Evolutionary conservation across 2,888 invertebrate genomes (phyloP).

Genomic region (Pammene aurita): DNA sequence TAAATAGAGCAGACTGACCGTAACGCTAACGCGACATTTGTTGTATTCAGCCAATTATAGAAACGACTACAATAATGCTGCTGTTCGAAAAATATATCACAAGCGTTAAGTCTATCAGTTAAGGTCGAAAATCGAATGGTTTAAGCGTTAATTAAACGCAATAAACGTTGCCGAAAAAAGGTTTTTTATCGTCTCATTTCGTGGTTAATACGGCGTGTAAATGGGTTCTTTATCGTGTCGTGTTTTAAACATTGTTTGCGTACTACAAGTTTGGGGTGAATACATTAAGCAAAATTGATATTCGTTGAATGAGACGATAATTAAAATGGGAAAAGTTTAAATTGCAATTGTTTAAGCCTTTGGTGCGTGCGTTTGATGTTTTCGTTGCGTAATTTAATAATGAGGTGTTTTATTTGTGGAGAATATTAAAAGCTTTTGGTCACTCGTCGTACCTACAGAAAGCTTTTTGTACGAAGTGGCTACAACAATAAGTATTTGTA

Average conservation of each 20-base stretch:
- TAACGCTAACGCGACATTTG: slow-evolving; percentile 75
- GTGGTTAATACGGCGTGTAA: slow-evolving; percentile 79
- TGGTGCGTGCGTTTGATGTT: slow-evolving; percentile 32
- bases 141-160: slow-evolving; percentile 42
- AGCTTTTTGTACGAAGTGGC: too few relatives aligned
- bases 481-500: too few relatives aligned
- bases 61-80: slow-evolving; percentile 45
- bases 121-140: slow-evolving; percentile 49
- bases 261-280: slow-evolving; percentile 69
- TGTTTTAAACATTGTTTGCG: slow-evolving; percentile 75
- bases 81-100: slow-evolving; percentile 7
- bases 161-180: slow-evolving; percentile 52
- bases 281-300: slow-evolving; percentile 63
- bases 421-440: slow-evolving; percentile 1
- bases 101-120: slow-evolving; percentile 23
- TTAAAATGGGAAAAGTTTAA: slow-evolving; percentile 42
- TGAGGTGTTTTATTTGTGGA: slow-evolving; percentile 11
- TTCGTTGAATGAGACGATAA: slow-evolving; percentile 40
- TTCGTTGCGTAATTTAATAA: slow-evolving; percentile 19
- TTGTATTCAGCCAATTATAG: slow-evolving; percentile 72
- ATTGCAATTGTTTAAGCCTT: slow-evolving; percentile 39
- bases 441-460: neutral
- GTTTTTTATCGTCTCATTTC: slow-evolving; percentile 75
- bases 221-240: slow-evolving; percentile 79
- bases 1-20: slow-evolving; percentile 47